Base-by-base conservation (phyloP, 2,797 vertebrate species). In the Euphonia xanthogaster region DNA sequence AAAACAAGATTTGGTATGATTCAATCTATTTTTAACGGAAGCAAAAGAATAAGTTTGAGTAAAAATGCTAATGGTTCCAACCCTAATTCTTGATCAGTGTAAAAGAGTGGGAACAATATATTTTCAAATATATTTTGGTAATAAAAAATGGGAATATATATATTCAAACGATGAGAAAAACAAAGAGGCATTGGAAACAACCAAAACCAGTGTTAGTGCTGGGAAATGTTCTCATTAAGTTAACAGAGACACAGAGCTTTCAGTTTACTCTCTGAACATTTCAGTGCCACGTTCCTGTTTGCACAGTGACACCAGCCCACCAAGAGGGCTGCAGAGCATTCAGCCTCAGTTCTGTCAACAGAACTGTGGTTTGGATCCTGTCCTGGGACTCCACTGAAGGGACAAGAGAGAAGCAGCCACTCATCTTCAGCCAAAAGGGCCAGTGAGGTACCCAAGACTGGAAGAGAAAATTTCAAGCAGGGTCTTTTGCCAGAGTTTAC, bases 211-310 rank as follows among this genome's bases (percentile, higher is more conserved):
- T 22, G n/a, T n/a, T n/a, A n/a, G n/a, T n/a, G n/a, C n/a, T n/a
- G 51, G 25, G 68, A 88, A 91, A 75, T n/a, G 17, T 22, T 88
- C 55, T 86, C 60, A 44, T 57, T 28, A 62, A 37, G 16, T 15
- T 68, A 42, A 44, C 50, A 31, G 3, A 63, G 42, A 50, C 44
- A 80, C 3, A 10, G 35, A 73, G 25, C 19, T 86, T 55, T 21
- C 28, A 6, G 0, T 77, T 85, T 31, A 2, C 8, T 45, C 33
- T 57, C 35, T 3, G 2, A 37, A 39, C 0, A 0, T 48, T 62
- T 79, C 27, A 70, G 39, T 42, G 50, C 23, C 58, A 60, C 18
- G 4, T 54, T 57, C 30, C 24, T 82, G 66, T 42, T 72, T 84
- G 66, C 54, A 20, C 53, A 66, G 67, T 12, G 31, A 9, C 74